Evolutionary conservation across 35 echinoderm and acorn worm species (phyloP).

Genomic region (Apostichopus japonicus): DNA sequence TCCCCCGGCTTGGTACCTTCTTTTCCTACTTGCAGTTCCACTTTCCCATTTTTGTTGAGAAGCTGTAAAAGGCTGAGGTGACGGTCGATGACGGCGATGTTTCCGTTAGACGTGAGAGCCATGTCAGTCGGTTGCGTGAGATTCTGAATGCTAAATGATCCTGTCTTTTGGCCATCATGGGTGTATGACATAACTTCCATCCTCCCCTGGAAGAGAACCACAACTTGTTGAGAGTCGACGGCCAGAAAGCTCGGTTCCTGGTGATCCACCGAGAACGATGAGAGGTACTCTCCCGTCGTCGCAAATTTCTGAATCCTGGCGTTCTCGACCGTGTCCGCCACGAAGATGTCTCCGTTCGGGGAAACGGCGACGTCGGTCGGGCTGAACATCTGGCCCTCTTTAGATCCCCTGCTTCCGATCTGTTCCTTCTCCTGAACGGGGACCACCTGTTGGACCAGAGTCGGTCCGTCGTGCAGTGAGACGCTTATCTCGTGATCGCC

Average conservation of each 20-base stretch:
- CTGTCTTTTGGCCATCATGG: constrained; percentile 54
- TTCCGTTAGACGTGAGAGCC: constrained; percentile 59
- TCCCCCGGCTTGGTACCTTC: constrained; percentile 73
- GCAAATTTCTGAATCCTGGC: constrained; percentile 68
- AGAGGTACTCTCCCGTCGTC: constrained; percentile 62
- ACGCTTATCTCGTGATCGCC: constrained; percentile 81
- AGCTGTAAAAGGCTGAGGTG: constrained; percentile 55
- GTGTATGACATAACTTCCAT: constrained; percentile 61
- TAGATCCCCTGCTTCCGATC: constrained; percentile 71
- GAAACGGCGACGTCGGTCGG: constrained; percentile 76
- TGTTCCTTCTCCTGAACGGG: constrained; percentile 78
- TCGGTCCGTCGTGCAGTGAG: constrained; percentile 49
- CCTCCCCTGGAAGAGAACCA: constrained; percentile 60
- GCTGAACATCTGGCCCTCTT: constrained; percentile 69
- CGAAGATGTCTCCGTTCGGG: constrained; percentile 65
- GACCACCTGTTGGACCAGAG: constrained; percentile 60
- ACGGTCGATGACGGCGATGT: constrained; percentile 75
- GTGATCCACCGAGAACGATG: constrained; percentile 58
- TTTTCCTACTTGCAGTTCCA: constrained; percentile 58
- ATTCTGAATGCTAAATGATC: constrained; percentile 57
- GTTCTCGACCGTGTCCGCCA: constrained; percentile 85
- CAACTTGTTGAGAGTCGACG: constrained; percentile 44
- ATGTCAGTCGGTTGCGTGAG: constrained; percentile 73
- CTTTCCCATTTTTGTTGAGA: constrained; percentile 62
- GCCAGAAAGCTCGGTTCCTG: constrained; percentile 78